These are phyloP conservation scores for Drosophila robusta DNA, from an alignment of 2,888 invertebrate genomes.

Conservation along the genomic window DNA sequence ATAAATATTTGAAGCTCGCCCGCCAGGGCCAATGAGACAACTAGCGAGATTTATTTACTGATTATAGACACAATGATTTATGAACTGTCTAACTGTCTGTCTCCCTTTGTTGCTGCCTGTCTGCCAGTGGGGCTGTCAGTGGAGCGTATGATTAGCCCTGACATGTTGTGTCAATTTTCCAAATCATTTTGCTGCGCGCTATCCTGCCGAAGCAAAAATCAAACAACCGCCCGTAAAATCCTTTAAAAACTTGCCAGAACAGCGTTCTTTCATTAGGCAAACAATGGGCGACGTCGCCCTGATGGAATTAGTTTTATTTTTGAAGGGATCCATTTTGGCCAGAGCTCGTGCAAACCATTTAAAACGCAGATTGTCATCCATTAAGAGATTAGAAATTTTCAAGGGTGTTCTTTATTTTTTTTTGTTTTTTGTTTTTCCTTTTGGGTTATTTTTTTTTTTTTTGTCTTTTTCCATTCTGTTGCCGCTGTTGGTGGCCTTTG, in stretches of 20 bases:
- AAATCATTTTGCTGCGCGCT: conserved; percentile 68
- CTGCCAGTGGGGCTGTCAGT: conserved; percentile 45
- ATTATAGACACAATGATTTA: conserved; percentile 75
- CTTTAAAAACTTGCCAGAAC: conserved; percentile 80
- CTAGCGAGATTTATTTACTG: conserved; percentile 74
- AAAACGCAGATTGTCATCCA: conserved; percentile 82
- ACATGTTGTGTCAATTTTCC: conserved; percentile 77
- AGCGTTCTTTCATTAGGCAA: conserved; percentile 80
- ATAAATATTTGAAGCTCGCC: conserved; percentile 72
- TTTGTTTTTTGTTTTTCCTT: conserved; percentile 17
- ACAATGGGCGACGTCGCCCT: conserved; percentile 67
- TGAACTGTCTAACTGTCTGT: conserved; percentile 51
- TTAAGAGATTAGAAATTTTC: conserved; percentile 81
- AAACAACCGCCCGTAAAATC: conserved; percentile 67
- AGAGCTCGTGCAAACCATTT: conserved; percentile 75
- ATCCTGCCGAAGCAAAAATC: conserved; percentile 46
- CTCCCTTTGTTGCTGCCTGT: neutral
- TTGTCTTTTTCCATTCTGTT: conserved; percentile 18
- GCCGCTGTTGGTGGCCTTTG: conserved; percentile 58
- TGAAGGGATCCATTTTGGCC: conserved; percentile 48
- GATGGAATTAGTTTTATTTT: conserved; percentile 82
- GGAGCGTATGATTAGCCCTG: conserved; percentile 75
- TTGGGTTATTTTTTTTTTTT: conserved; percentile 8
- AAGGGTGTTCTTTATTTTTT: conserved; percentile 70
- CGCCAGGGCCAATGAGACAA: conserved; percentile 46